Base-by-base conservation (phyloP, 1,140 invertebrate genomes). In the Pectinophora gossypiella region DNA sequence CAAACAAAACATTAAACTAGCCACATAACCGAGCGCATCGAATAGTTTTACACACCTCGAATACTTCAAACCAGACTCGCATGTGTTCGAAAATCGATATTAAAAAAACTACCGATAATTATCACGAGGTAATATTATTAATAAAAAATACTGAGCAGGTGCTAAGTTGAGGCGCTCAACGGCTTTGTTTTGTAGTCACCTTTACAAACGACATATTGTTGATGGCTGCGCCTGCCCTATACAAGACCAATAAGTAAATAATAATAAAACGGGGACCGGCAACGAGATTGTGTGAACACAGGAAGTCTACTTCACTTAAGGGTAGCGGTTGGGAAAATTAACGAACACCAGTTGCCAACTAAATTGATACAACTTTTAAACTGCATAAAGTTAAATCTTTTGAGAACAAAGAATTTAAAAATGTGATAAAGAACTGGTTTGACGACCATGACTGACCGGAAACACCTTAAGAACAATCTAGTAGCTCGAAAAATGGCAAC, bases 141-240 rank as follows among this genome's bases (percentile, higher is more conserved):
- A 61, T 23, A 50, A 66, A 74, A 78, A 76, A 68, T 69, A 64
- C 18, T 51, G 55, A 61, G 77, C 80, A 81, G 77, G 80, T 81
- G 80, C 62, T 77, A 68, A 74, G 67, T 69, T 53, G 64, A 68
- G 48, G 64, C 62, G 59, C 57, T 64, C 68, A 73, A 76, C 73
- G 68, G 71, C 76, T 79, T 77, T 80, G 77, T 84, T 81, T 77
- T 72, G 73, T 76, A 74, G 72, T 80, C 73, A 78, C 76, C 76
- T 81, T 75, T 79, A 76, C 59, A 71, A 72, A 66, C 71, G 73
- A 82, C 75, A 76, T 74, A 82, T 79, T 82, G 76, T 77, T 79
- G 72, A 82, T 72, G 68, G 67, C 71, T 64, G 71, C 68, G 71
- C 68, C 63, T 63, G 70, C 76, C 68, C 62, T 71, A 75, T 73